A percentile compares a stretch with the other conserved stretches of the same genome.
Evolutionary conservation across 2,113 vertebrate species (phyloP).

Genomic region (Rhegmatorhina hoffmannsi): DNA sequence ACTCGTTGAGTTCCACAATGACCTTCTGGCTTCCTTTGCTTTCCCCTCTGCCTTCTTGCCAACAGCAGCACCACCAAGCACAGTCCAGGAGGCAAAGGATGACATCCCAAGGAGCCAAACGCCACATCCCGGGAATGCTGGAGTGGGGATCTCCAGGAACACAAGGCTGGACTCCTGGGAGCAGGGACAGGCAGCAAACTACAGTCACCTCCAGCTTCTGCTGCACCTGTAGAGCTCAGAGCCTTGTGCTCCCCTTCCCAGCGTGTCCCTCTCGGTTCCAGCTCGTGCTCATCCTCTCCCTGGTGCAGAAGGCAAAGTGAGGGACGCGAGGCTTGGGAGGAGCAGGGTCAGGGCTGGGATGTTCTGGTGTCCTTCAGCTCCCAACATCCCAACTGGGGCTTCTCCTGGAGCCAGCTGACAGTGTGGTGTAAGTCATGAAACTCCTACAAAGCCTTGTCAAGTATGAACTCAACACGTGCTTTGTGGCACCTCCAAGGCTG

Average conservation of each 20-base stretch:
- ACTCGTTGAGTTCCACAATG: neutral
- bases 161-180: neutral
- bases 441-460: neutral
- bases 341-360: neutral
- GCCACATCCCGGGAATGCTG: fast-evolving
- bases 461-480: slow-evolving; percentile 3
- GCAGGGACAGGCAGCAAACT: neutral
- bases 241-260: neutral
- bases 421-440: neutral
- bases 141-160: neutral
- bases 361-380: slow-evolving; percentile 12
- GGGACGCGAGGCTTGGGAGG: neutral
- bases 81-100: neutral
- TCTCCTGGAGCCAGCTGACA: neutral
- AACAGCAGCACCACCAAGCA: slow-evolving; percentile 34
- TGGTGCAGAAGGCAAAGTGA: neutral
- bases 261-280: neutral
- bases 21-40: neutral
- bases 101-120: neutral
- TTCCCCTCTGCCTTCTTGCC: neutral
- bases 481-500: slow-evolving; percentile 18
- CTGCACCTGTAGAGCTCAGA: neutral
- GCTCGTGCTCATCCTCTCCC: neutral
- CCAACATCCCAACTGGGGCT: neutral
- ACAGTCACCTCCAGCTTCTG: neutral